Conservation (phyloP, 2,113 vertebrate genomes). For the Trematocara nigrifrons region DNA sequence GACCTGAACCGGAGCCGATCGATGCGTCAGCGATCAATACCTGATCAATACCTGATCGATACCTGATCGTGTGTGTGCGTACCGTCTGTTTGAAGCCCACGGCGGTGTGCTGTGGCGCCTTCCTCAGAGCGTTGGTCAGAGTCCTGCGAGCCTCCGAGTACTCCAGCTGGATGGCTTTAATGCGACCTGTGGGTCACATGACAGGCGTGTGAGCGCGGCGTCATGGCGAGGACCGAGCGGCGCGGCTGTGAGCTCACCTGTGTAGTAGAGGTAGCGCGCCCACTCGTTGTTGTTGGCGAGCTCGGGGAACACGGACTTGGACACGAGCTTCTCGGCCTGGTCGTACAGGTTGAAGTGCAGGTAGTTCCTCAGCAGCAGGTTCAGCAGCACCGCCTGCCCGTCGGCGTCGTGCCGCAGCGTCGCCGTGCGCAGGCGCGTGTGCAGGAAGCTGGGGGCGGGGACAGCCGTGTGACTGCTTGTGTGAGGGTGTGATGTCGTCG, state of each 20-base stretch:
- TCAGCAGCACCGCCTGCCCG: conserved; percentile 91
- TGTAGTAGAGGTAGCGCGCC: conserved; percentile 98
- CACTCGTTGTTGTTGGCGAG: conserved; percentile 99
- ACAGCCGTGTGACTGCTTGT: not conserved
- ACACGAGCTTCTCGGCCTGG: conserved; percentile 96
- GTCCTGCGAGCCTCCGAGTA: conserved; percentile 92
- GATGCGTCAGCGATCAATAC: not conserved
- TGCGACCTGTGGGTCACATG: conserved; percentile 78
- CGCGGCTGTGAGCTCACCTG: conserved; percentile 66
- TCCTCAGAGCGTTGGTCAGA: conserved; percentile 93
- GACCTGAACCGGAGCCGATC: conserved; percentile 70
- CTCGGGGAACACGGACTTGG: conserved; percentile 94
- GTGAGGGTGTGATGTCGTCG: not conserved
- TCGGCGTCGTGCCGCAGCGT: conserved; percentile 90
- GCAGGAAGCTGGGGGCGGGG: conserved; percentile 76
- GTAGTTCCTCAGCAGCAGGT: conserved; percentile 95
- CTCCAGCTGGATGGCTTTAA: conserved; percentile 97
- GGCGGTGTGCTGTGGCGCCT: conserved; percentile 94
- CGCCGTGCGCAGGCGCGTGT: conserved; percentile 89
- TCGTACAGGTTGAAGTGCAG: conserved; percentile 94
- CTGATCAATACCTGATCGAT: not conserved
- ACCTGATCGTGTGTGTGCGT: not conserved
- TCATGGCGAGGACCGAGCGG: not conserved
- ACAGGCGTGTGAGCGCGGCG: not conserved
- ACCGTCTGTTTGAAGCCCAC: conserved; percentile 98